A percentile compares a stretch with the other conserved stretches of the same genome.
phyloP scores from a whole-genome alignment of 2,797 vertebrate genomes.

The Molossus molossus region DNA sequence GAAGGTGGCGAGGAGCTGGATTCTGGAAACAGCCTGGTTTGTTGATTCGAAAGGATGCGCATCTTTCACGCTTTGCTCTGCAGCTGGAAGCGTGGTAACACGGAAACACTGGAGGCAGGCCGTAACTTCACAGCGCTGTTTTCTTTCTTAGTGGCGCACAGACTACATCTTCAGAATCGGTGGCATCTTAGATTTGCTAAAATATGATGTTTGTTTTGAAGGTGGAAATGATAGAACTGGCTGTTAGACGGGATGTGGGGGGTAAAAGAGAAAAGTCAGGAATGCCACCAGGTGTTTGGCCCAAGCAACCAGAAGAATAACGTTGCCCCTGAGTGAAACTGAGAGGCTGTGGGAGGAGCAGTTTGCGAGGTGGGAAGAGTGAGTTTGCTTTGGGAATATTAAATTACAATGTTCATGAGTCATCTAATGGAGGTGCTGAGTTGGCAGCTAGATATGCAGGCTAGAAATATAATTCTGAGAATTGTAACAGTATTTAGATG shows the following conservation, averaged over 20 bases:
- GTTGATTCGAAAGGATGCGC: neutral
- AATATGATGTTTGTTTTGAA: neutral
- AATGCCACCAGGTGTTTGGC: neutral
- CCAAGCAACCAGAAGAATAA: neutral
- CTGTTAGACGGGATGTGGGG: neutral
- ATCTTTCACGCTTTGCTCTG: neutral
- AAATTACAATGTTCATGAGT: neutral
- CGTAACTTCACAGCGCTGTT: neutral
- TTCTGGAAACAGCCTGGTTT: neutral
- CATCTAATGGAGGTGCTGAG: neutral
- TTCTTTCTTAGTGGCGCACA: neutral
- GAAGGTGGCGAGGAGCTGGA: neutral
- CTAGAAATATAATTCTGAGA: slow-evolving; percentile 18
- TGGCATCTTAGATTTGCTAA: neutral
- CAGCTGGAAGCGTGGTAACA: neutral
- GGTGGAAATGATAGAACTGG: neutral
- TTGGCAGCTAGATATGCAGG: neutral
- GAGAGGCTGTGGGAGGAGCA: neutral
- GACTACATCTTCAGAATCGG: slow-evolving; percentile 8
- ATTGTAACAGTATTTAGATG: neutral
- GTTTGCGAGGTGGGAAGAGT: neutral
- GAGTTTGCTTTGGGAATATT: neutral
- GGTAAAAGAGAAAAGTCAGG: neutral
- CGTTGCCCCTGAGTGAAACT: neutral
- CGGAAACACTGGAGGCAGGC: neutral